Evolutionary conservation across 2,797 vertebrate species (phyloP), one percentile per base, ranked within the genome.

Genomic region (Neopelma chrysocephalum): DNA sequence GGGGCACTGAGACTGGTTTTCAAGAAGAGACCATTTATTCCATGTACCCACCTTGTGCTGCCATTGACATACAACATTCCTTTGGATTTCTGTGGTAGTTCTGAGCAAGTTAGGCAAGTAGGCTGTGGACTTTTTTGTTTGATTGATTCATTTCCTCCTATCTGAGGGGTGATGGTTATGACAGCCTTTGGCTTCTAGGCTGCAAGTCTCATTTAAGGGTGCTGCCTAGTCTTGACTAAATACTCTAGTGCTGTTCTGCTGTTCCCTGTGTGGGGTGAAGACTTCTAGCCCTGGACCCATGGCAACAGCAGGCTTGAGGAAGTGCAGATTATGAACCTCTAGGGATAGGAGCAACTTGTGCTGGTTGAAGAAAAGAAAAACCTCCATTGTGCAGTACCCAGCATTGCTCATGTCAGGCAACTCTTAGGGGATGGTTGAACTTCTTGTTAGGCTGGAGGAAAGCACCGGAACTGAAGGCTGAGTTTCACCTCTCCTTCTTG

Each of bases 1-100:
- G n/a, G 80, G 10, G 23, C 36, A 27, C n/a, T 8, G 12, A 87
- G 15, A 15, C 5, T 54, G 4, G 1, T 20, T 83, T 72, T 87
- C 50, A 60, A 61, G 62, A 58, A 5, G 10, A 70, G 25, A 31
- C 7, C 1, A 1, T 18, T 86, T 82, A 79, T 47, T 91, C 19
- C 3, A 9, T 0, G 2, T 75, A 48, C 7, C 23, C 6, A 32
- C 14, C 7, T 76, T 1, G 0, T 68, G 58, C 34, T 89, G 54
- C 36, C 4, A 11, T 13, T 42, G 38, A 18, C 6, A 15, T 14
- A 22, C 1, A 69, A 31, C 23, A 45, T 4, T 10, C 7, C 18
- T 68, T 66, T 42, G 47, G 57, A 29, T 64, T 79, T 89, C 51
- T 76, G 40, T 79, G 26, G 36, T 72, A 6, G 21, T 40, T 75